Conservation (phyloP, 2,888 invertebrate genomes). For the Drosophila meridionalis region DNA sequence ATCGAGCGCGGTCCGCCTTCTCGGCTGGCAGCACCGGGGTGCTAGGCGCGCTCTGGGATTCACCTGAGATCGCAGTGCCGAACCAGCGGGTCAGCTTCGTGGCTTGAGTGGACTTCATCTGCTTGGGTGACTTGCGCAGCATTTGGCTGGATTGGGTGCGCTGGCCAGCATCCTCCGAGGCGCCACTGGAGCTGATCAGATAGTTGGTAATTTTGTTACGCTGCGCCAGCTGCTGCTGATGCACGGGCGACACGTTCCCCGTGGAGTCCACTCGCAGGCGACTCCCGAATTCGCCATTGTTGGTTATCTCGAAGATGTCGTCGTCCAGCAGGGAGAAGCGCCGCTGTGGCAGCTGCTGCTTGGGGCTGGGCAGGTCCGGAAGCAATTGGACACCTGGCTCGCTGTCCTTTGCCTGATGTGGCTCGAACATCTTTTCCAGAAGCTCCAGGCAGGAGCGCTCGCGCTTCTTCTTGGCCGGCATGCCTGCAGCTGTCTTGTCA, state of each 20-base stretch:
- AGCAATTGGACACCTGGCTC: constrained; percentile 37
- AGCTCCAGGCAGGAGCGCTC: constrained; percentile 82
- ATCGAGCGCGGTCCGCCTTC: constrained; percentile 42
- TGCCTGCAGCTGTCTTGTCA: constrained; percentile 28
- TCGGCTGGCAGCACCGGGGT: constrained; percentile 57
- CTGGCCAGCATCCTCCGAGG: constrained; percentile 45
- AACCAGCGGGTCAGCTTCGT: constrained; percentile 84
- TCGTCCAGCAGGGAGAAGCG: constrained; percentile 70
- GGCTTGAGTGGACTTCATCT: constrained; percentile 68
- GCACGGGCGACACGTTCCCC: constrained; percentile 82
- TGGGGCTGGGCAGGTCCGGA: constrained; percentile 46
- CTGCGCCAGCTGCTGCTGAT: constrained; percentile 52
- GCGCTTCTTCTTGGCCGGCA: constrained; percentile 49
- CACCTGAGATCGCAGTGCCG: constrained; percentile 46
- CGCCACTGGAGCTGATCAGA: constrained; percentile 67
- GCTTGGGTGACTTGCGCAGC: constrained; percentile 81
- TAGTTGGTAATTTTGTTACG: constrained; percentile 84
- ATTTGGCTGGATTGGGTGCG: constrained; percentile 40
- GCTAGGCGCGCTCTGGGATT: constrained; percentile 58
- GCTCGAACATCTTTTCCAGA: constrained; percentile 82
- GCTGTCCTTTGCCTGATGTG: constrained; percentile 32
- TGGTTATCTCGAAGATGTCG: constrained; percentile 83
- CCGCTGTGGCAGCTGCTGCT: constrained; percentile 33
- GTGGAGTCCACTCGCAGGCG: constrained; percentile 78
- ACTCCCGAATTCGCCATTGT: constrained; percentile 82